phyloP scores from a whole-genome alignment of 1,140 invertebrate genomes.

The Capitella teleta region DNA sequence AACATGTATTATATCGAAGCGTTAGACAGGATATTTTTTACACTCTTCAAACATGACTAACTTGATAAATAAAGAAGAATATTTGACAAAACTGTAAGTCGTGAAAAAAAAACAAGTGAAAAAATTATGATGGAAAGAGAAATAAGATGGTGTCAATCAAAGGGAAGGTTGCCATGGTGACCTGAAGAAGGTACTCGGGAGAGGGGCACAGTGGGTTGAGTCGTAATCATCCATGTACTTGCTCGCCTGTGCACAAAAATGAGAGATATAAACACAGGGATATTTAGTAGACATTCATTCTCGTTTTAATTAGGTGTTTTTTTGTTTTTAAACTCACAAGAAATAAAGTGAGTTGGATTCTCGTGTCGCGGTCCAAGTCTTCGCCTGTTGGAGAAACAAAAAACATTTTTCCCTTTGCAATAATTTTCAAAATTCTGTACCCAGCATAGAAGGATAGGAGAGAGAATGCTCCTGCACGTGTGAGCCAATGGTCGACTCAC shows the following conservation, averaged over 20 bases:
- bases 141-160: too few species aligned
- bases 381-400: neutral
- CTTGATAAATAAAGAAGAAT: too few species aligned
- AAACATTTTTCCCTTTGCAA: neutral
- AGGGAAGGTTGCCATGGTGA: too few species aligned
- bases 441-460: neutral
- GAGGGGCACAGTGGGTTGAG: conserved; percentile 72
- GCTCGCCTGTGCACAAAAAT: conserved; percentile 39
- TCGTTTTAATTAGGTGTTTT: neutral
- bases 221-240: conserved; percentile 76
- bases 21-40: too few species aligned
- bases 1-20: too few species aligned
- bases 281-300: neutral
- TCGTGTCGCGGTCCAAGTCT: neutral
- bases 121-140: too few species aligned
- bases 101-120: too few species aligned
- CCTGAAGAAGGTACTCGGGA: conserved; percentile 58
- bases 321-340: neutral
- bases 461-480: too few species aligned
- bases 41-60: too few species aligned
- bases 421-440: neutral
- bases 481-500: too few species aligned
- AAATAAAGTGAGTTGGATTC: neutral
- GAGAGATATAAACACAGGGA: neutral
- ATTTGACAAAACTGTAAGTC: too few species aligned